Evolutionary conservation across 2,797 vertebrate genomes (phyloP).

Genomic region (Myripristis murdjan): DNA sequence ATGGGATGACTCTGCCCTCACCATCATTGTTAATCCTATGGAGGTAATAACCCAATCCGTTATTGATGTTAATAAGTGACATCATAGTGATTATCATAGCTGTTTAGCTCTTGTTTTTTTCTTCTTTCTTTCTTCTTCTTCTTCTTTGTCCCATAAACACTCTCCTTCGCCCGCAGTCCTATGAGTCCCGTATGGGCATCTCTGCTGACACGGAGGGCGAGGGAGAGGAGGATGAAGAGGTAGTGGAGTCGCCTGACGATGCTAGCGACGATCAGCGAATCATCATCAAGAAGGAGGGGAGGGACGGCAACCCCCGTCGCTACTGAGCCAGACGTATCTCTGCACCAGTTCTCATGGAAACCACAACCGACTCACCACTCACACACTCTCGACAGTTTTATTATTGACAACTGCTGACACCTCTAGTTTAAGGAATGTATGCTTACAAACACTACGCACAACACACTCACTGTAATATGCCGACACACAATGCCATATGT

Average conservation of each 20-base stretch:
- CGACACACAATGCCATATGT: constrained; percentile 76
- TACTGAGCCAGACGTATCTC: constrained; percentile 85
- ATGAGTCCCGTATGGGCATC: constrained; percentile 86
- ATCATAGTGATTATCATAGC: not conserved
- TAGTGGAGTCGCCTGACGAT: constrained; percentile 90
- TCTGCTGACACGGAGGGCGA: constrained; percentile 83
- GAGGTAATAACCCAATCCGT: constrained; percentile 86
- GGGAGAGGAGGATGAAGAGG: constrained; percentile 89
- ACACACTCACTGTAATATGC: constrained; percentile 79
- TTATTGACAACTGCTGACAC: constrained; percentile 82
- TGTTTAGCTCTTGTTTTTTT: not conserved
- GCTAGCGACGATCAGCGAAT: constrained; percentile 89
- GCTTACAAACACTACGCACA: constrained; percentile 83
- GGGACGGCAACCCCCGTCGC: constrained; percentile 84
- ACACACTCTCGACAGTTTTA: constrained; percentile 80
- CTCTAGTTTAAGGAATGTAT: constrained; percentile 89
- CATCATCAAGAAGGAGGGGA: constrained; percentile 89
- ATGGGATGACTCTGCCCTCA: constrained; percentile 98
- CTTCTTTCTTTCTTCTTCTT: no score
- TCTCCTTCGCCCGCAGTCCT: constrained; percentile 74
- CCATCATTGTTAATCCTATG: constrained; percentile 99
- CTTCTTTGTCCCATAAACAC: not conserved
- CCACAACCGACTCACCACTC: constrained; percentile 74
- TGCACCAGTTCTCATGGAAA: constrained; percentile 76
- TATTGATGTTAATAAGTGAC: not conserved